A percentile compares a stretch with the other conserved stretches of the same genome.
Evolutionary conservation across 2,888 invertebrate species (phyloP).

Genomic region (Cantharis flavilabris): DNA sequence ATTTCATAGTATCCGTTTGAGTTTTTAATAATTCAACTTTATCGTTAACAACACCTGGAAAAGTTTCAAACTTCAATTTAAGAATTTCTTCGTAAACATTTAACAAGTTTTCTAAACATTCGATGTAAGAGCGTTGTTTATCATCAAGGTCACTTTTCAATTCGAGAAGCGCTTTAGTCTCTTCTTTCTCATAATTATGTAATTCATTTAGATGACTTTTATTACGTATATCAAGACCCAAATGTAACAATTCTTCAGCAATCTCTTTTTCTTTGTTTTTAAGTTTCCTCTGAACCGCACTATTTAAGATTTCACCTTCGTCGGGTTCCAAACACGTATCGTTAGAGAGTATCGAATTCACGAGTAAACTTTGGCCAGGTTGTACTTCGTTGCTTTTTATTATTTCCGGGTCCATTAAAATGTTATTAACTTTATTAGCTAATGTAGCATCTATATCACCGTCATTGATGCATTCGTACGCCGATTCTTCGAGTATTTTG

Average conservation of each 20-base stretch:
- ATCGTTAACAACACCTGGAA: not conserved
- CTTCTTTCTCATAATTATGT: not conserved
- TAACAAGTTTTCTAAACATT: not conserved
- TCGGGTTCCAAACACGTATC: not conserved
- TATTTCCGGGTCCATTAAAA: not conserved
- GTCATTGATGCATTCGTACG: not conserved
- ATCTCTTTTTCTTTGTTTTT: not conserved
- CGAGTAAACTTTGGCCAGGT: not conserved
- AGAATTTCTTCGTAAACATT: not conserved
- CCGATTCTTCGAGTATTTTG: not conserved
- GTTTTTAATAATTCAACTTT: not conserved
- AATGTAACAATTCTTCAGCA: not conserved
- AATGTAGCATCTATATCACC: not conserved
- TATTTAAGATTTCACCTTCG: not conserved
- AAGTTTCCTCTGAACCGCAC: not conserved
- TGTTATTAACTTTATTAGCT: not conserved
- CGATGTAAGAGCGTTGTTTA: not conserved
- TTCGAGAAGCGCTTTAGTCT: not conserved
- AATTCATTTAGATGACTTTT: not conserved
- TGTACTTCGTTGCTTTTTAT: not conserved
- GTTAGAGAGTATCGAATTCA: not conserved
- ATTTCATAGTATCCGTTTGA: constrained; percentile 12
- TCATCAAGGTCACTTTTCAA: not conserved
- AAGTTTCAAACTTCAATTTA: not conserved
- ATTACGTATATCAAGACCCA: not conserved